Percentiles rank a stretch among this genome's conserved stretches.
Evolutionary conservation across 2,888 invertebrate species (phyloP).

Genomic region (Melanotus villosus): DNA sequence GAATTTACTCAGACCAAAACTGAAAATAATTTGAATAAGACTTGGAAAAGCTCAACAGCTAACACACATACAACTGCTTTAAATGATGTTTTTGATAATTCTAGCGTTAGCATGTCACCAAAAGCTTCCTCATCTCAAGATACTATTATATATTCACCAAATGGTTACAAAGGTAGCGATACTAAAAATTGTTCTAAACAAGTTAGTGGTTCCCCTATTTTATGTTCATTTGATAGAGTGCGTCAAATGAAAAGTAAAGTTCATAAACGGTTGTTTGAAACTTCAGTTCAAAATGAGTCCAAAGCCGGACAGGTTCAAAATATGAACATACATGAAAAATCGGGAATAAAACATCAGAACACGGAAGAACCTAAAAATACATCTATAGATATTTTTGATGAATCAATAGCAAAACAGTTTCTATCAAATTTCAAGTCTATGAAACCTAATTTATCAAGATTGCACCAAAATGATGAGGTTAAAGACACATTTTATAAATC

Average conservation of each 20-base stretch:
- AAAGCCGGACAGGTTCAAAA: neutral
- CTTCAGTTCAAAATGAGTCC: neutral
- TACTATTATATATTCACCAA: constrained; percentile 55
- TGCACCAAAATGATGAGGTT: neutral
- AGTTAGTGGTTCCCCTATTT: constrained; percentile 13
- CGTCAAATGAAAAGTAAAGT: constrained; percentile 8
- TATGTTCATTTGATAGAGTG: neutral
- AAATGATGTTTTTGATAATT: constrained; percentile 30
- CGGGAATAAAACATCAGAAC: neutral
- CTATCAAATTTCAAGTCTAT: too few species aligned
- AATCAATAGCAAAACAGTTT: too few species aligned
- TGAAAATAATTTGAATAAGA: neutral
- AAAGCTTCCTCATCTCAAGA: constrained; percentile 33
- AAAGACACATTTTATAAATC: neutral
- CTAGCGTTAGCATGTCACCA: neutral
- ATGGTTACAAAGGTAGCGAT: constrained; percentile 35
- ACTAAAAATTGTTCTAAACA: neutral
- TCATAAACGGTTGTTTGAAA: constrained; percentile 15
- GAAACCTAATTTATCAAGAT: constrained; percentile 6
- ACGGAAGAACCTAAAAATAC: neutral
- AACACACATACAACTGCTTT: constrained; percentile 15
- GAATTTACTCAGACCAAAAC: constrained; percentile 22
- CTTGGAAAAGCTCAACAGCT: neutral
- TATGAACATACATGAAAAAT: neutral
- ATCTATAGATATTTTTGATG: constrained; percentile 19